Evolutionary conservation across 53 echinoderm and acorn worm species (phyloP).

Genomic region (Holothuria leucospilota): DNA sequence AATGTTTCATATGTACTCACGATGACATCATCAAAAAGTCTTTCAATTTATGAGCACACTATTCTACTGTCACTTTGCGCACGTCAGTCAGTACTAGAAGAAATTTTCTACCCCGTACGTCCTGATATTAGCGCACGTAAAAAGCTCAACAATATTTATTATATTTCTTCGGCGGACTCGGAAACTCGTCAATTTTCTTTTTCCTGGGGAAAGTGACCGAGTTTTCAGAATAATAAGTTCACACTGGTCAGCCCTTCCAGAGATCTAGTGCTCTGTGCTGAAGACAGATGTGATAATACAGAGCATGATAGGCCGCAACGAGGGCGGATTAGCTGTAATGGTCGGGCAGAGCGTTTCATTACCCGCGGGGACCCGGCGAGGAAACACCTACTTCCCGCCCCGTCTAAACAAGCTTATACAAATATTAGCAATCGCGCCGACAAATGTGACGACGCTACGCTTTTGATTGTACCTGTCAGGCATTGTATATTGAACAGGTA

Average conservation of each 20-base stretch:
- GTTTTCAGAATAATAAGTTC: not conserved
- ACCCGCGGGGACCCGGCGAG: constrained; percentile 17
- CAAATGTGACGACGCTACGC: constrained; percentile 32
- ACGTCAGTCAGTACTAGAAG: no score
- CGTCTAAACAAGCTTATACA: constrained; percentile 36
- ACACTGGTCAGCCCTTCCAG: constrained; percentile 16
- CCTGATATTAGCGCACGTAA: no score
- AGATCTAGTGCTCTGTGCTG: constrained; percentile 2
- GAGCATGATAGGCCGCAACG: constrained; percentile 1
- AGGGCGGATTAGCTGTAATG: no score
- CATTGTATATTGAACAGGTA: constrained; percentile 39
- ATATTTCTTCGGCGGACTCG: not conserved
- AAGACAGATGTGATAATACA: constrained; percentile 37
- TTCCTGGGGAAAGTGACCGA: constrained; percentile 32
- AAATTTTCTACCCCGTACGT: no score
- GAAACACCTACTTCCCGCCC: constrained; percentile 35
- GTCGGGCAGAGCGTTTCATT: not conserved
- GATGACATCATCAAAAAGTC: no score
- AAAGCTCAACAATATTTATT: no score
- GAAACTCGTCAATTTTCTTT: constrained; percentile 35
- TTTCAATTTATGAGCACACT: no score
- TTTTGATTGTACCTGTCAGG: constrained; percentile 16
- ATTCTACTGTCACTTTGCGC: no score
- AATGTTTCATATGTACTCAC: no score
- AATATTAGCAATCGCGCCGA: constrained; percentile 34